Evolutionary conservation across 2,113 vertebrate genomes (phyloP).

Genomic region (Nycticorax nycticorax): DNA sequence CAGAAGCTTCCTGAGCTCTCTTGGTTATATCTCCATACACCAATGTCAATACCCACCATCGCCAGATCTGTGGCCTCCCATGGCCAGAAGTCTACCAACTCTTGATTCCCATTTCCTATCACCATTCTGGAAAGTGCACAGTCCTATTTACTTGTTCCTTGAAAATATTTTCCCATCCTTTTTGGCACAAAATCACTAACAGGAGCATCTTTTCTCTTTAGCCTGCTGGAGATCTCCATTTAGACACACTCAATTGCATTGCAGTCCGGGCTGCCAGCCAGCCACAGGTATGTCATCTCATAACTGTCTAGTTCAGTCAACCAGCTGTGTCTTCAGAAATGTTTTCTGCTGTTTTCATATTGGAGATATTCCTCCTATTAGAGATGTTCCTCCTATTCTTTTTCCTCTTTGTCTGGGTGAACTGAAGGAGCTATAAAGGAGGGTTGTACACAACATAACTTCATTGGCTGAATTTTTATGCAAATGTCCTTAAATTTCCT

Average conservation of each 20-base stretch:
- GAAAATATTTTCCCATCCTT: background rate
- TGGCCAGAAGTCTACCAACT: background rate
- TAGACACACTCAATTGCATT: background rate
- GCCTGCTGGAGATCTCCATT: background rate
- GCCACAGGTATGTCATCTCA: background rate
- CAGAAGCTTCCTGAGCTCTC: background rate
- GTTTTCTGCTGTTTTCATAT: background rate
- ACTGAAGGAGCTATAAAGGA: background rate
- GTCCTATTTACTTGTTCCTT: background rate
- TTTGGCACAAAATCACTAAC: background rate
- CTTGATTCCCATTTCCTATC: background rate
- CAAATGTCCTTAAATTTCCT: background rate
- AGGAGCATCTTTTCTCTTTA: background rate
- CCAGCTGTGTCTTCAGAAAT: background rate
- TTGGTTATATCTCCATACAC: background rate
- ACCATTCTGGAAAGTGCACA: background rate
- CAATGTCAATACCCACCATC: too few species aligned
- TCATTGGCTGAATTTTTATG: background rate
- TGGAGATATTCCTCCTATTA: too few species aligned
- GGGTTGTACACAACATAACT: background rate
- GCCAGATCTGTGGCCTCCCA: background rate
- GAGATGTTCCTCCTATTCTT: background rate
- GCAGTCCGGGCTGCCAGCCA: slow-evolving; percentile 14
- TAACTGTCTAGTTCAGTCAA: background rate
- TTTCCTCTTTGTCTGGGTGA: background rate